phyloP scores from a whole-genome alignment of 2,888 invertebrate genomes.

The Melolontha melolontha region DNA sequence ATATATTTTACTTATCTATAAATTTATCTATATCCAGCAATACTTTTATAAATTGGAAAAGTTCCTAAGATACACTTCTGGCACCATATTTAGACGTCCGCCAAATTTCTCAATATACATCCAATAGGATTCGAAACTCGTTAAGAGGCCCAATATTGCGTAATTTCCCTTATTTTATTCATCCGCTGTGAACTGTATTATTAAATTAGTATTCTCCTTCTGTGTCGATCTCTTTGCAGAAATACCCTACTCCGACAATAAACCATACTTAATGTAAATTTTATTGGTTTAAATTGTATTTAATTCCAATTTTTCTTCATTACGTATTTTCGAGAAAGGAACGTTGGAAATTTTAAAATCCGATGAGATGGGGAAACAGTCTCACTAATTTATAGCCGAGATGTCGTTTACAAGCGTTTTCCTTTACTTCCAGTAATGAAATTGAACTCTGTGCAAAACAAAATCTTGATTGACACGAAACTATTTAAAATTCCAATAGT shows the following conservation, averaged over 20 bases:
- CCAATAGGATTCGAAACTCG: slow-evolving; percentile 34
- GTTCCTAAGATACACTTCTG: slow-evolving; percentile 16
- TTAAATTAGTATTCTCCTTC: slow-evolving; percentile 43
- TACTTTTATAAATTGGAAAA: slow-evolving; percentile 37
- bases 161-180: slow-evolving; percentile 45
- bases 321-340: slow-evolving; percentile 20
- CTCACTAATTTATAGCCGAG: slow-evolving; percentile 49
- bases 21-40: slow-evolving; percentile 33
- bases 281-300: slow-evolving; percentile 45
- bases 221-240: slow-evolving; percentile 10
- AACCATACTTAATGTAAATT: slow-evolving; percentile 45
- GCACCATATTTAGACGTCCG: slow-evolving; percentile 30
- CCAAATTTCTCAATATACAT: slow-evolving; percentile 26
- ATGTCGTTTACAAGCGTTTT: slow-evolving; percentile 49
- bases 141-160: slow-evolving; percentile 43
- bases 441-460: not conserved
- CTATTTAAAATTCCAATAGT: too few species aligned
- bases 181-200: slow-evolving; percentile 45
- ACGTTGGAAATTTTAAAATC: slow-evolving; percentile 30
- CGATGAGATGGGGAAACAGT: slow-evolving; percentile 21
- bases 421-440: not conserved
- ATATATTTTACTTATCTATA: slow-evolving; percentile 24
- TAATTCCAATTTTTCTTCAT: slow-evolving; percentile 45
- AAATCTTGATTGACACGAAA: too few species aligned
- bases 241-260: slow-evolving; percentile 36